Percentiles rank a stretch among this genome's conserved stretches.
Conservation (phyloP, 2,888 invertebrate genomes). For the Dermolepida albohirtum region DNA sequence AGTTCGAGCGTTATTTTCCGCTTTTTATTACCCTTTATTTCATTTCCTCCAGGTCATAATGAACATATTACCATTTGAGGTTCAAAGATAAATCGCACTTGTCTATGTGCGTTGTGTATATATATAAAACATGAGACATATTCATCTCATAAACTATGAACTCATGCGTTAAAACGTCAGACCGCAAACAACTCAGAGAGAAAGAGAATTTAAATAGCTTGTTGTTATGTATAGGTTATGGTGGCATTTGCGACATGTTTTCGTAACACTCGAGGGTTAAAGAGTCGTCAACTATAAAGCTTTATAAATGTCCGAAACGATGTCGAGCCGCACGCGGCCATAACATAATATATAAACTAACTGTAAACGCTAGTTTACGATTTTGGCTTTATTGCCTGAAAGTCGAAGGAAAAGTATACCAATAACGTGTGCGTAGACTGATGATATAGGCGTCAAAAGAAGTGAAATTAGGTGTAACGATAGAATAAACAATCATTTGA, state of each 20-base stretch:
- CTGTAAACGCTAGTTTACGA: too few relatives aligned
- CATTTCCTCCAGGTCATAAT: constrained; percentile 20
- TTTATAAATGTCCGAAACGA: constrained; percentile 1
- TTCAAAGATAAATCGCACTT: neutral
- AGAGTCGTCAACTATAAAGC: constrained; percentile 13
- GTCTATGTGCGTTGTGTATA: neutral
- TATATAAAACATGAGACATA: too few relatives aligned
- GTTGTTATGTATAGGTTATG: neutral
- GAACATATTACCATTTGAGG: constrained; percentile 8
- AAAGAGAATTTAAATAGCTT: constrained; percentile 1
- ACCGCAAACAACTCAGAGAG: neutral
- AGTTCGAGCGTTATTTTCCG: constrained; percentile 20
- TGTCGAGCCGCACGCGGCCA: neutral
- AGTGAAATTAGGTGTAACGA: too few relatives aligned
- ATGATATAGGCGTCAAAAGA: too few relatives aligned
- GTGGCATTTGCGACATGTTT: constrained; percentile 12
- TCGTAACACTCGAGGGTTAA: constrained; percentile 10
- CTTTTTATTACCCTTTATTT: constrained; percentile 23
- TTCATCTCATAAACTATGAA: too few relatives aligned
- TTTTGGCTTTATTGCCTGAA: too few relatives aligned
- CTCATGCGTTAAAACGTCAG: too few relatives aligned
- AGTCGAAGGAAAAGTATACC: too few relatives aligned
- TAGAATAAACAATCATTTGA: too few relatives aligned
- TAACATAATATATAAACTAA: too few relatives aligned
- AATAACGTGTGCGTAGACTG: too few relatives aligned